These are phyloP conservation scores for Rhadina sibilatrix DNA, from an alignment of 2,113 vertebrate genomes.

Conservation along the genomic window DNA sequence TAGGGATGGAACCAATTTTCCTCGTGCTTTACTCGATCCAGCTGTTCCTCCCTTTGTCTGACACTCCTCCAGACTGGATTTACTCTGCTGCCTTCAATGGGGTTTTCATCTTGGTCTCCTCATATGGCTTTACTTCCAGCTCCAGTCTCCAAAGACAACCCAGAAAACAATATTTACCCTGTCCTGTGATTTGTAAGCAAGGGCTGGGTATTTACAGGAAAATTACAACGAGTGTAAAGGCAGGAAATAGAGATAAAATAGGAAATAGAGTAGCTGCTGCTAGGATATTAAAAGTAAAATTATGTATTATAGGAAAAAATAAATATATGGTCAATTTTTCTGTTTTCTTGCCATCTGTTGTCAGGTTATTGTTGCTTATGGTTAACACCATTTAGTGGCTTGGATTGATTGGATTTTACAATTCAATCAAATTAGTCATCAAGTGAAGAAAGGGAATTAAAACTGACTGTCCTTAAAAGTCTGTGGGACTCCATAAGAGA, in stretches of 20 bases:
- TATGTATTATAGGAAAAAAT: not conserved
- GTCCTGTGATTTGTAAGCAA: constrained; percentile 3
- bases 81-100: not conserved
- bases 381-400: not conserved
- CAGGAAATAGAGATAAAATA: not conserved
- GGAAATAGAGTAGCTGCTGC: not conserved
- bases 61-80: constrained; percentile 54
- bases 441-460: not conserved
- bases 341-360: not conserved
- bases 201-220: not conserved
- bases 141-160: not conserved
- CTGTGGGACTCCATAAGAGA: not conserved
- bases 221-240: not conserved
- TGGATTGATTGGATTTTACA: not conserved
- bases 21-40: constrained; percentile 49
- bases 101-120: constrained; percentile 36
- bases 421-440: not conserved
- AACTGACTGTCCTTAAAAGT: not conserved
- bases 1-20: constrained; percentile 65
- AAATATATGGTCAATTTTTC: not conserved
- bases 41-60: constrained; percentile 58
- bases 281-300: not conserved
- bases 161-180: constrained; percentile 26
- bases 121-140: constrained; percentile 22
- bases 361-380: not conserved